These are phyloP conservation scores for Montipora capricornis DNA, from an alignment of 64 coral and sea anemone genomes.

Conservation along the genomic window DNA sequence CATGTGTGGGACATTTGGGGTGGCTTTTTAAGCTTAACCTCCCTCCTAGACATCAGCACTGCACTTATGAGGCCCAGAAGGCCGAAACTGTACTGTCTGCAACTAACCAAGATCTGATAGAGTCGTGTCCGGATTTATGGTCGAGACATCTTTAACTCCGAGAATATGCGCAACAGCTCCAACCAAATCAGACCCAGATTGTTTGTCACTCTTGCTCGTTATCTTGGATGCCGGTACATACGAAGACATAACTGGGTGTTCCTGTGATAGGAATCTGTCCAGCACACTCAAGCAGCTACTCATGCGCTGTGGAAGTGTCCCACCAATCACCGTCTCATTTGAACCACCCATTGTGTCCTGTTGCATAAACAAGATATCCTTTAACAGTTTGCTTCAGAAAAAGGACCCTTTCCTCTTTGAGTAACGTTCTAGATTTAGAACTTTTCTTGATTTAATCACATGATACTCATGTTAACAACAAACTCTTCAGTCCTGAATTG, in stretches of 20 bases:
- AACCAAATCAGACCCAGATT: conserved; percentile 83
- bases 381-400: neutral
- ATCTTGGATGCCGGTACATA: conserved; percentile 80
- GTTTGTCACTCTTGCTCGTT: conserved; percentile 66
- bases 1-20: no score
- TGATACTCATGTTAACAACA: no score
- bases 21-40: no score
- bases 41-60: no score
- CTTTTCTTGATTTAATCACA: no score
- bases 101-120: conserved; percentile 79
- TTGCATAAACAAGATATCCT: neutral
- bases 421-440: no score
- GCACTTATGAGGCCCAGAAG: no score
- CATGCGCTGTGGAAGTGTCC: conserved; percentile 91
- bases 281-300: conserved; percentile 83
- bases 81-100: no score
- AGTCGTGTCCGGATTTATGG: conserved; percentile 79
- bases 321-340: conserved; percentile 85
- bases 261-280: conserved; percentile 82
- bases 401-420: neutral
- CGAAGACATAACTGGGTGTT: conserved; percentile 83
- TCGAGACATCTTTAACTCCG: conserved; percentile 74
- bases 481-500: no score
- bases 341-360: conserved; percentile 91
- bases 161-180: conserved; percentile 82